These are phyloP conservation scores for Nomia melanderi DNA, from an alignment of 1,140 invertebrate genomes.

Conservation along the genomic window DNA sequence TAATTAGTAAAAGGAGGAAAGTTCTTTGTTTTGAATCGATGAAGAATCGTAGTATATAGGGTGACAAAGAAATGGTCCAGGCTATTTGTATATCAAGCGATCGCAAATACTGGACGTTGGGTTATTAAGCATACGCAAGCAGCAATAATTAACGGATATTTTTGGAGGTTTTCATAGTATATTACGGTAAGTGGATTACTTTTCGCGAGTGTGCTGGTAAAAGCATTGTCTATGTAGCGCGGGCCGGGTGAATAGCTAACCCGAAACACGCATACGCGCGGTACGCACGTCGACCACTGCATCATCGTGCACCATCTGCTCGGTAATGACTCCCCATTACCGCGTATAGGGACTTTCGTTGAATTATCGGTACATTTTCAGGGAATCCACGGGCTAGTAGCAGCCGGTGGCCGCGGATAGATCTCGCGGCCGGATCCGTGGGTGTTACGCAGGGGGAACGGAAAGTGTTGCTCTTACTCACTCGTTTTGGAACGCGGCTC, in stretches of 20 bases:
- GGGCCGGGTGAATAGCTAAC: slow-evolving; percentile 65
- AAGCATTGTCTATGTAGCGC: slow-evolving; percentile 58
- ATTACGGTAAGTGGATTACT: slow-evolving; percentile 63
- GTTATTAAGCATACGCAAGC: slow-evolving; percentile 55
- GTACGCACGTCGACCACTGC: slow-evolving; percentile 75
- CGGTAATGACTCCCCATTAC: slow-evolving; percentile 80
- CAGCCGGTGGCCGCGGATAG: slow-evolving; percentile 50
- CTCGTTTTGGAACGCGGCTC: slow-evolving; percentile 98
- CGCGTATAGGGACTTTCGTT: slow-evolving; percentile 76
- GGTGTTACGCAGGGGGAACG: not conserved
- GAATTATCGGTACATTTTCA: slow-evolving; percentile 79
- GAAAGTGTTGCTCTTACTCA: slow-evolving; percentile 84
- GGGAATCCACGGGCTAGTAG: slow-evolving; percentile 52
- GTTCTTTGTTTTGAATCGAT: too few species aligned
- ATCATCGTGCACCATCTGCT: slow-evolving; percentile 80
- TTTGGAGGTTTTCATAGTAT: slow-evolving; percentile 60
- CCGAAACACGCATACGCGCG: slow-evolving; percentile 74
- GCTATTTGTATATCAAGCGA: slow-evolving; percentile 35
- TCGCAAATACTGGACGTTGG: slow-evolving; percentile 37
- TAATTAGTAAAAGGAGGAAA: too few species aligned
- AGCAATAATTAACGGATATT: slow-evolving; percentile 62
- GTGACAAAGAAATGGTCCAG: not conserved
- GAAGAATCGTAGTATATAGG: too few species aligned
- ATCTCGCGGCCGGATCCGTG: slow-evolving; percentile 44
- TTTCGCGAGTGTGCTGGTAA: slow-evolving; percentile 54